These are phyloP conservation scores for Hyles vespertilio DNA, from an alignment of 1,140 invertebrate species.

Conservation along the genomic window DNA sequence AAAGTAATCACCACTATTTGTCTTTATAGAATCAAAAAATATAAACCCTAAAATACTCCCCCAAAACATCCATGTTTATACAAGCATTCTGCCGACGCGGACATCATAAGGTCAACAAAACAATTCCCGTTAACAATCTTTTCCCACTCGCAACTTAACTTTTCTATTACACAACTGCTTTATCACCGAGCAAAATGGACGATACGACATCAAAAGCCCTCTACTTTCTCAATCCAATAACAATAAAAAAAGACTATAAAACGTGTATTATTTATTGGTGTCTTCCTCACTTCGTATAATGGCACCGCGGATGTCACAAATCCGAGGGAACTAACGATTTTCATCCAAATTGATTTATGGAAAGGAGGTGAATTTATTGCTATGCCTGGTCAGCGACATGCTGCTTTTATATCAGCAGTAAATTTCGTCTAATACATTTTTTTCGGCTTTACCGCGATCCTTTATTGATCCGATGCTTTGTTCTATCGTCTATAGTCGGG, in stretches of 20 bases:
- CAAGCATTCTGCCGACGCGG: too few relatives aligned
- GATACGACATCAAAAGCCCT: constrained; percentile 34
- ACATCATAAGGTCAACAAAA: too few relatives aligned
- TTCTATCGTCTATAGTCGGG: too few relatives aligned
- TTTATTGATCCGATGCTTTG: too few relatives aligned
- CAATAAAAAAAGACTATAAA: constrained; percentile 49
- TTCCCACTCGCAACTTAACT: constrained; percentile 5
- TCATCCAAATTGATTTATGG: constrained; percentile 20
- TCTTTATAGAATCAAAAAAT: too few relatives aligned
- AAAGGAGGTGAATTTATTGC: constrained; percentile 19
- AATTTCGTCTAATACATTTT: too few relatives aligned
- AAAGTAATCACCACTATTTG: too few relatives aligned
- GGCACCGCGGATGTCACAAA: constrained; percentile 28
- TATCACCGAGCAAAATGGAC: constrained; percentile 38
- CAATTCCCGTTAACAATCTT: constrained; percentile 4
- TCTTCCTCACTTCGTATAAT: constrained; percentile 44
- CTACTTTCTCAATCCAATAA: constrained; percentile 46
- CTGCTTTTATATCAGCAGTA: background rate
- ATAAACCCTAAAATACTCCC: too few relatives aligned
- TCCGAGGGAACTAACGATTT: constrained; percentile 8
- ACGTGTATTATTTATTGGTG: constrained; percentile 52
- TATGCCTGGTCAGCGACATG: constrained; percentile 17
- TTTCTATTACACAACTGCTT: constrained; percentile 41
- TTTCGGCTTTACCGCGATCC: too few relatives aligned
- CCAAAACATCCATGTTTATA: too few relatives aligned